A percentile compares a stretch with the other conserved stretches of the same genome.
These are phyloP conservation scores for Origma solitaria DNA, from an alignment of 2,113 vertebrate genomes.

Conservation along the genomic window DNA sequence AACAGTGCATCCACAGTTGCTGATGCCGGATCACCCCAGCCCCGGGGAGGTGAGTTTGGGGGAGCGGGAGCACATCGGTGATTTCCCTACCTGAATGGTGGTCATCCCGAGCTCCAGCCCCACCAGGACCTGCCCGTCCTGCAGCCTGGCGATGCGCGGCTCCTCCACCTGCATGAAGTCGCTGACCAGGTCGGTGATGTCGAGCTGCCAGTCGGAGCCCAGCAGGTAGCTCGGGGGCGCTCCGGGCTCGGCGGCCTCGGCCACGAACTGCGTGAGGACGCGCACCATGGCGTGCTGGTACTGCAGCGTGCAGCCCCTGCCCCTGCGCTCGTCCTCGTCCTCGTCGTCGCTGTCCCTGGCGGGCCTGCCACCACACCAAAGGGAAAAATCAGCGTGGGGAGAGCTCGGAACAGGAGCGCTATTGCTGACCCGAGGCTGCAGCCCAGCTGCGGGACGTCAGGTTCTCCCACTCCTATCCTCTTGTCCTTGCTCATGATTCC, in stretches of 20 bases:
- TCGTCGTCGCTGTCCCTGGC: slow-evolving; percentile 87
- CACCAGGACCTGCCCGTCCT: slow-evolving; percentile 79
- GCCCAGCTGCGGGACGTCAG: neutral
- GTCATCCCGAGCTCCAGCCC: slow-evolving; percentile 91
- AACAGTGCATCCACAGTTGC: too few relatives aligned
- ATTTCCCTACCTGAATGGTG: slow-evolving; percentile 80
- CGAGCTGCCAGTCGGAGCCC: slow-evolving; percentile 91
- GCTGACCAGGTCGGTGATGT: slow-evolving; percentile 84
- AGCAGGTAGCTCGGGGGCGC: slow-evolving; percentile 78
- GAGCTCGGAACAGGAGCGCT: neutral
- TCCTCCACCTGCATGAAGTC: slow-evolving; percentile 94
- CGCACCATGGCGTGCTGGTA: slow-evolving; percentile 87
- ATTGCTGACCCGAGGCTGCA: neutral
- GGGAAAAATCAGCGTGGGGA: neutral
- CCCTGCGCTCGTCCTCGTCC: slow-evolving; percentile 78
- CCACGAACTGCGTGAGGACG: slow-evolving; percentile 88
- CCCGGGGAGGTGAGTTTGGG: neutral
- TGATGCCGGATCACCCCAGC: rapidly evolving
- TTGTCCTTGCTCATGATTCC: neutral
- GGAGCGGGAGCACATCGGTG: neutral
- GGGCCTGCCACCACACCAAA: slow-evolving; percentile 57
- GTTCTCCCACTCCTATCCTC: neutral
- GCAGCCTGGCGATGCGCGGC: slow-evolving; percentile 80
- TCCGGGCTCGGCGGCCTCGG: slow-evolving; percentile 74
- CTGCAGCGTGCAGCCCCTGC: slow-evolving; percentile 86